phyloP scores from a whole-genome alignment of 1,140 invertebrate species.

The Lepidurus apus region DNA sequence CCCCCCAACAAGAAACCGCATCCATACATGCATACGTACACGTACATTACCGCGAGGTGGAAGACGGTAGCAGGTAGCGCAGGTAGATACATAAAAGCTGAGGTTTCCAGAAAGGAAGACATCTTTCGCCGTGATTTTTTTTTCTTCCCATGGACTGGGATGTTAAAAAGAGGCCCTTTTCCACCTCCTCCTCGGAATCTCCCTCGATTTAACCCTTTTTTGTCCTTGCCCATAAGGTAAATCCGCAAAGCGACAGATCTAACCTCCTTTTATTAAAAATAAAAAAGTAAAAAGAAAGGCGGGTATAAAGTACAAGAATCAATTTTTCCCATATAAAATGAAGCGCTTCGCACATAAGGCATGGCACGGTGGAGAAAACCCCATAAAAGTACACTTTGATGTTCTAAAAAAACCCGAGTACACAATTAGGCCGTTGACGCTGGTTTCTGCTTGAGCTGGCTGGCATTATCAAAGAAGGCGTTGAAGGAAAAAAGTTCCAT shows the following conservation, averaged over 20 bases:
- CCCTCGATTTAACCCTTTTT: not conserved
- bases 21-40: too few species aligned
- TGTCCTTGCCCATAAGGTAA: not conserved
- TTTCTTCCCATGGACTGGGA: not conserved
- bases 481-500: not conserved
- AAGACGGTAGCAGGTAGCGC: too few species aligned
- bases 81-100: too few species aligned
- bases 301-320: not conserved
- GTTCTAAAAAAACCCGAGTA: not conserved
- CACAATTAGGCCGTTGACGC: conserved; percentile 8
- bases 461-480: not conserved
- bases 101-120: too few species aligned
- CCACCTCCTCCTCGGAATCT: too few species aligned
- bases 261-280: not conserved
- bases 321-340: conserved; percentile 9
- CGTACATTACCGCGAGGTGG: too few species aligned
- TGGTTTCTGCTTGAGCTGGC: not conserved
- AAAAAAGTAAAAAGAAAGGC: not conserved
- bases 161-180: too few species aligned
- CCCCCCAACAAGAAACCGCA: too few species aligned
- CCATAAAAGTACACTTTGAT: too few species aligned
- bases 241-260: conserved; percentile 1
- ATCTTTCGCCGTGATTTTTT: not conserved
- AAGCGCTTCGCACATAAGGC: not conserved
- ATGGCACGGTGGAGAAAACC: too few species aligned